Evolutionary conservation across 2,888 invertebrate genomes (phyloP), one percentile per base, ranked within the genome.

Genomic region (Beris chalybata): DNA sequence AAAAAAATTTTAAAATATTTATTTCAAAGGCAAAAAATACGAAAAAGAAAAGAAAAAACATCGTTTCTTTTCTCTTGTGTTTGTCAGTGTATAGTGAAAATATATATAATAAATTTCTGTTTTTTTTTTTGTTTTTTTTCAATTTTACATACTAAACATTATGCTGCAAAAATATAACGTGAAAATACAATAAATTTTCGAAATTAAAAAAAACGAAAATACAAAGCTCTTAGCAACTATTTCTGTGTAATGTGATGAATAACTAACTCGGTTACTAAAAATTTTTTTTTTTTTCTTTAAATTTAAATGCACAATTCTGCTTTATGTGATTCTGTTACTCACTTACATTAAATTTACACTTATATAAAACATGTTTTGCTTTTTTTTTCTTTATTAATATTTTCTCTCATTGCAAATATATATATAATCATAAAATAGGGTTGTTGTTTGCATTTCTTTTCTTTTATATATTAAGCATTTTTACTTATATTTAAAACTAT

Each of bases 401-500:
- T 59, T 59, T 48, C 47, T 59, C 48, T 48, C 48, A 38, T 48
- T 29, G 58, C 58, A 59, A 59, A 59, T 59, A 59, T 59, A 32
- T n/a, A n/a, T 32, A 47, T 45, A 59, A 47, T 59, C 58, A 48
- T 59, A 59, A 59, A 59, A 59, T 59, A 59, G 58, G 32, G 22
- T 30, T 59, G 47, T 47, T 9, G 45, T 48, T 59, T 59, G 30
- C 43, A 47, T 30, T 47, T 13, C 31, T 48, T 48, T 30, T n/a
- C 13, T 48, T 59, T 9, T 59, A 59, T 59, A 59, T 59, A 59
- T 59, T 59, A 59, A 59, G 47, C 58, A 48, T 48, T 59, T 38
- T 47, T 45, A 47, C 48, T 47, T 59, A 59, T 47, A 38, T 15
- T 56, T 56, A 56, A 45, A 45, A 53, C 15, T 31, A 45, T 45